Conservation (phyloP, 2,113 vertebrate genomes). For the Caracal caracal region DNA sequence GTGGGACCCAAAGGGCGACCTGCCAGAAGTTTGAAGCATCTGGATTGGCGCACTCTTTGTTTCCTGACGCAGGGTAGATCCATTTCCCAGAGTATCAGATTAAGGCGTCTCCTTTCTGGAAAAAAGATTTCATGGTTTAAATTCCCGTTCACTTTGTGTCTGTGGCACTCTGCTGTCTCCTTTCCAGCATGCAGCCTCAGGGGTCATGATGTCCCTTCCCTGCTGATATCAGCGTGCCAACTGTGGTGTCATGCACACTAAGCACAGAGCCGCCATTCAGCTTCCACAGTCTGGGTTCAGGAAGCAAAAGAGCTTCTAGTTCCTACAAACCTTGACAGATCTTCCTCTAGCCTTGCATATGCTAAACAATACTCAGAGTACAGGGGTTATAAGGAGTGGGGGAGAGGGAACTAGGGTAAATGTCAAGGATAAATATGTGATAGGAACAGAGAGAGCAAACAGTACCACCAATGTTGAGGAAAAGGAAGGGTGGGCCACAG, state of each 20-base stretch:
- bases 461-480: conserved; percentile 54
- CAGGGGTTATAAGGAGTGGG: neutral
- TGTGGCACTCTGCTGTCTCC: conserved; percentile 35
- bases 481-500: conserved; percentile 43
- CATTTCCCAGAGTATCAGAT: conserved; percentile 82
- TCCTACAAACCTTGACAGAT: conserved; percentile 75
- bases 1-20: conserved; percentile 75
- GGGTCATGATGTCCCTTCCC: conserved; percentile 55
- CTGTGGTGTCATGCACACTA: conserved; percentile 61
- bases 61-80: conserved; percentile 74
- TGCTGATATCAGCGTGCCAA: conserved; percentile 28
- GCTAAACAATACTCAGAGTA: conserved; percentile 16
- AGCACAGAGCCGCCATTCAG: conserved; percentile 79
- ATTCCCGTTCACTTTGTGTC: conserved; percentile 78
- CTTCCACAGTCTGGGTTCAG: conserved; percentile 57
- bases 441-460: conserved; percentile 50
- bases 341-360: conserved; percentile 64
- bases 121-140: conserved; percentile 81
- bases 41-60: conserved; percentile 72
- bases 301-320: conserved; percentile 72
- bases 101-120: conserved; percentile 78
- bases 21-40: conserved; percentile 77
- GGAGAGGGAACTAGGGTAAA: conserved; percentile 34
- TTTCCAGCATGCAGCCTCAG: neutral
- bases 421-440: conserved; percentile 57